These are phyloP conservation scores for Geococcyx californianus DNA, from an alignment of 2,113 vertebrate genomes.

Conservation along the genomic window DNA sequence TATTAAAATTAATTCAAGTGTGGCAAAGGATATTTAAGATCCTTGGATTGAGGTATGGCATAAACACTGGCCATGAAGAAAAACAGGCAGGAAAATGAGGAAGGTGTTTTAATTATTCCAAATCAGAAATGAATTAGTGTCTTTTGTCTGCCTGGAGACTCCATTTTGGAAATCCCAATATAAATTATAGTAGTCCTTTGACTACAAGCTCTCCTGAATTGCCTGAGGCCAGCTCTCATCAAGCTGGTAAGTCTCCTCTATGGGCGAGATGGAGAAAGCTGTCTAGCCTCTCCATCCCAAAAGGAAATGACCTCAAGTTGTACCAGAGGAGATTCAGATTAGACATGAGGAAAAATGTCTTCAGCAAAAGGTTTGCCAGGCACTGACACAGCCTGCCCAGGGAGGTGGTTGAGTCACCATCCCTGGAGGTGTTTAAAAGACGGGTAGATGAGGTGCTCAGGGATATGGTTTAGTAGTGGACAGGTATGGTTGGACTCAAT, in stretches of 20 bases:
- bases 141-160: neutral
- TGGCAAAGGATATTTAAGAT: neutral
- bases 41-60: neutral
- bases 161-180: neutral
- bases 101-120: constrained; percentile 8
- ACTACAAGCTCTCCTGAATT: neutral
- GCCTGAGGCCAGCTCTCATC: neutral
- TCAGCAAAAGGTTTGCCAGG: too few species aligned
- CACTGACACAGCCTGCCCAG: too few species aligned
- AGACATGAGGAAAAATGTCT: too few species aligned
- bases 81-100: neutral
- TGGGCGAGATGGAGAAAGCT: neutral
- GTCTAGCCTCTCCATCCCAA: neutral
- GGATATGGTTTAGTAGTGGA: too few species aligned
- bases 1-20: neutral
- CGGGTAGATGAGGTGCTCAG: too few species aligned
- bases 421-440: too few species aligned
- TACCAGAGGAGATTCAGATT: too few species aligned
- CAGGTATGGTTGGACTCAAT: too few species aligned
- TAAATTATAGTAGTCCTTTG: neutral
- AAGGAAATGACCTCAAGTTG: too few species aligned
- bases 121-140: neutral
- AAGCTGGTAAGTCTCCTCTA: neutral
- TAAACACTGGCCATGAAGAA: neutral
- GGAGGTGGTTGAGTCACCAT: too few species aligned